These are phyloP conservation scores for Pseudeuparius sepicola DNA, from an alignment of 2,888 invertebrate species.

Conservation along the genomic window DNA sequence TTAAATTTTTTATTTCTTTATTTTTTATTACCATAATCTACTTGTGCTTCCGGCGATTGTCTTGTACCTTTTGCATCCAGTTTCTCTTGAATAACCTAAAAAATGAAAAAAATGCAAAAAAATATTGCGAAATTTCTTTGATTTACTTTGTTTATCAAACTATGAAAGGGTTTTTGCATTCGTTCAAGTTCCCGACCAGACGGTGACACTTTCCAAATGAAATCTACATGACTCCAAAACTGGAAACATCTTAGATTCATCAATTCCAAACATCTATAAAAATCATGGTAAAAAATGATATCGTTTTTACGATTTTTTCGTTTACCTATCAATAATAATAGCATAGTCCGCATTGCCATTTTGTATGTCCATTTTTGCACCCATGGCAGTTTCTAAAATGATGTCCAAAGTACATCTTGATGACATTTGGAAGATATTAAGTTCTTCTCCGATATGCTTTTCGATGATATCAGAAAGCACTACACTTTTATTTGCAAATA, in stretches of 20 bases:
- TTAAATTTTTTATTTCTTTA: too few relatives aligned
- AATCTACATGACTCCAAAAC: too few relatives aligned
- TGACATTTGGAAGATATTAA: constrained; percentile 45
- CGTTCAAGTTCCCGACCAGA: too few relatives aligned
- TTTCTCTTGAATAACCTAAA: constrained; percentile 13
- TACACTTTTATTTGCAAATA: constrained; percentile 49
- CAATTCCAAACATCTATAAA: too few relatives aligned
- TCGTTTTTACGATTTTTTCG: too few relatives aligned
- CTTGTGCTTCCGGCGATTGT: background rate
- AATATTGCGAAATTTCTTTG: too few relatives aligned
- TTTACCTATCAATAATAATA: constrained; percentile 17
- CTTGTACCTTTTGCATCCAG: constrained; percentile 6
- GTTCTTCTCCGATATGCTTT: constrained; percentile 35
- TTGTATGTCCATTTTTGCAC: constrained; percentile 18
- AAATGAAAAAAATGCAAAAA: too few relatives aligned
- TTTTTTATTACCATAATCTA: constrained; percentile 9
- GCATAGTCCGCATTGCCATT: constrained; percentile 13
- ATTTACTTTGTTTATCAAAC: too few relatives aligned
- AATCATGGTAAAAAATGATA: too few relatives aligned
- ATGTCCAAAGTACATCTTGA: constrained; percentile 51
- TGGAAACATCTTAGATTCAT: too few relatives aligned
- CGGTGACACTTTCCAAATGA: too few relatives aligned
- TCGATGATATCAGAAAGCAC: constrained; percentile 41
- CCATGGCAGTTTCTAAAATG: constrained; percentile 19
- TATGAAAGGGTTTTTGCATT: too few relatives aligned